Evolutionary conservation across 2,888 invertebrate genomes (phyloP), one percentile per base, ranked within the genome.

Genomic region (Oeneis ivallda): DNA sequence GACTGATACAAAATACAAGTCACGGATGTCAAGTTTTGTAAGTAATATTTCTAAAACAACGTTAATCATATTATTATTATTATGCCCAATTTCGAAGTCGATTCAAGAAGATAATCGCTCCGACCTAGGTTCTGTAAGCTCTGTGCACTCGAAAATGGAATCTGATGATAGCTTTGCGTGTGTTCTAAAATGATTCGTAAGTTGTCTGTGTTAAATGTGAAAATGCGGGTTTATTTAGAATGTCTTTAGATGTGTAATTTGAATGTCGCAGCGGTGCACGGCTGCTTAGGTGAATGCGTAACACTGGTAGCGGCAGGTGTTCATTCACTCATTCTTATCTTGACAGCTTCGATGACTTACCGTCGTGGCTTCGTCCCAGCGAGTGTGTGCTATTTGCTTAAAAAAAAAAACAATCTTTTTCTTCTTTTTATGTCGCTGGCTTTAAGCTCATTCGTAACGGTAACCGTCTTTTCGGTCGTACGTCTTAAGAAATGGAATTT

Each of bases 271-370:
- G 74, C 74, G 68, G 72, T 76, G 76, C 75, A 76, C 77, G 82
- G 80, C 79, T 80, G 89, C 82, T 88, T 86, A 81, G 87, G 87
- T 83, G 87, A 84, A 75, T 84, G 90, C 88, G 91, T 92, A 92
- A 90, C 85, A 85, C 89, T 85, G 82, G 91, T 88, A 82, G 91
- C 86, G 81, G 88, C 90, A 90, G 89, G 89, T 90, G 90, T 86
- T 86, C 89, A 86, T 89, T 90, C 89, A 86, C 79, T 89, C 89
- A 87, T 87, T 90, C 88, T 91, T 90, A 91, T 91, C 91, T 89
- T 87, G 91, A 89, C 91, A 92, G 89, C 83, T 86, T 84, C 85
- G 89, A 91, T 92, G 91, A 92, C 86, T 89, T 90, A 92, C 89
- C 88, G 77, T 80, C 76, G 79, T 77, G 80, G 70, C 79, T 75